Evolutionary conservation across 2,113 vertebrate genomes (phyloP).

Genomic region (Nothoprocta perdicaria): DNA sequence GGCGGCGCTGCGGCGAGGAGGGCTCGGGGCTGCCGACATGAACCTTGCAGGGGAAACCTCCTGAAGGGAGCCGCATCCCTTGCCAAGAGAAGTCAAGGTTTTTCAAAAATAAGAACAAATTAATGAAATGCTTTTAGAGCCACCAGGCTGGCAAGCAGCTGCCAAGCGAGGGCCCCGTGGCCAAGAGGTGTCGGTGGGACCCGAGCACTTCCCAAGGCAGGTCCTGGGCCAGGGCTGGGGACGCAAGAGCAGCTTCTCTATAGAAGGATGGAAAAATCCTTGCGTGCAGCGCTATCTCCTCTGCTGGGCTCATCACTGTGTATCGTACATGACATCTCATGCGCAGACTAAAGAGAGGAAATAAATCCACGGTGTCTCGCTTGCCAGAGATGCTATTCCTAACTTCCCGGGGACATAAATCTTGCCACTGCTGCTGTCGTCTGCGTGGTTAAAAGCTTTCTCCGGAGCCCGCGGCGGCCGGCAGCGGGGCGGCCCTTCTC

Average conservation of each 20-base stretch:
- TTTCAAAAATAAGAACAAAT: slow-evolving; percentile 11
- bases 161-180: not conserved
- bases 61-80: slow-evolving; percentile 31
- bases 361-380: not conserved
- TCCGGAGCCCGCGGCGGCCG: not conserved
- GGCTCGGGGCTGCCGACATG: not conserved
- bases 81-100: slow-evolving; percentile 54
- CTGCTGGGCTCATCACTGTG: not conserved
- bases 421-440: not conserved
- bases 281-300: not conserved
- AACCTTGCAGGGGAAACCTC: not conserved
- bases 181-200: accelerated
- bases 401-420: not conserved
- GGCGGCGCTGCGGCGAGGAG: slow-evolving; percentile 16
- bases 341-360: not conserved
- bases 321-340: not conserved
- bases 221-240: not conserved
- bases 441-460: not conserved
- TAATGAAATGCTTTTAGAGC: accelerated
- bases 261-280: not conserved
- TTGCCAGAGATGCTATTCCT: not conserved
- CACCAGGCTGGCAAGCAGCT: too few relatives aligned
- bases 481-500: not conserved
- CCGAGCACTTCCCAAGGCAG: not conserved
- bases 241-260: not conserved